These are phyloP conservation scores for Tapera naevia DNA, from an alignment of 2,797 vertebrate genomes.

Conservation along the genomic window DNA sequence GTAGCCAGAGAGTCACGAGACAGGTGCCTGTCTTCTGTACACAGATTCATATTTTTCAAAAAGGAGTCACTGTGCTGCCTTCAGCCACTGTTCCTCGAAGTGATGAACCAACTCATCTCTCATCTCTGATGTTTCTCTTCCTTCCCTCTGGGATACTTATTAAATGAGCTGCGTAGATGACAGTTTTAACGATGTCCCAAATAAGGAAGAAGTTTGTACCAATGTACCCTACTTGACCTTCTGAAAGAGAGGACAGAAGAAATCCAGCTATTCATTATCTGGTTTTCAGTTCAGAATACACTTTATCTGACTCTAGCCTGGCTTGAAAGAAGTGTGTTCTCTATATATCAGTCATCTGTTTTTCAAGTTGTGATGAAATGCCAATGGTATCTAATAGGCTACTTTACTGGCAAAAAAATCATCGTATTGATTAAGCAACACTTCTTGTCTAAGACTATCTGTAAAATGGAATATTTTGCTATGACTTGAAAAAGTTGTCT, in stretches of 20 bases:
- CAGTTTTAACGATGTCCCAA: not conserved
- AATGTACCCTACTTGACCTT: not conserved
- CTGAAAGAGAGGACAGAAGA: not conserved
- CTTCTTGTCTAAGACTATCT: not conserved
- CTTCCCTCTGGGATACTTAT: not conserved
- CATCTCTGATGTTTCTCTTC: not conserved
- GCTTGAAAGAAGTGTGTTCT: not conserved
- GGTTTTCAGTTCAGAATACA: not conserved
- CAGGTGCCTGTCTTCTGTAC: not conserved
- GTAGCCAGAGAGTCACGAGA: not conserved
- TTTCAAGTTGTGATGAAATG: not conserved
- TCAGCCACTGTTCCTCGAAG: not conserved
- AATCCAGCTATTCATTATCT: not conserved
- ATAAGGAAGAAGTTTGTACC: not conserved
- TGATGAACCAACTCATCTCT: not conserved
- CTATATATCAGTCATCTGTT: not conserved
- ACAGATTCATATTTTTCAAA: not conserved
- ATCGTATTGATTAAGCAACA: not conserved
- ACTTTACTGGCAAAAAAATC: not conserved
- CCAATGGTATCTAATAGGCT: not conserved
- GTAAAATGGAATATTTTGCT: not conserved
- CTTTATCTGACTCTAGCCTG: not conserved
- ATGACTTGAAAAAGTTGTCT: not conserved
- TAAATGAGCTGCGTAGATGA: not conserved
- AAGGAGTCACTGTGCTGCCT: not conserved